These are phyloP conservation scores for Caenorhabditis japonica DNA, from an alignment of 2,888 invertebrate genomes.

Conservation along the genomic window DNA sequence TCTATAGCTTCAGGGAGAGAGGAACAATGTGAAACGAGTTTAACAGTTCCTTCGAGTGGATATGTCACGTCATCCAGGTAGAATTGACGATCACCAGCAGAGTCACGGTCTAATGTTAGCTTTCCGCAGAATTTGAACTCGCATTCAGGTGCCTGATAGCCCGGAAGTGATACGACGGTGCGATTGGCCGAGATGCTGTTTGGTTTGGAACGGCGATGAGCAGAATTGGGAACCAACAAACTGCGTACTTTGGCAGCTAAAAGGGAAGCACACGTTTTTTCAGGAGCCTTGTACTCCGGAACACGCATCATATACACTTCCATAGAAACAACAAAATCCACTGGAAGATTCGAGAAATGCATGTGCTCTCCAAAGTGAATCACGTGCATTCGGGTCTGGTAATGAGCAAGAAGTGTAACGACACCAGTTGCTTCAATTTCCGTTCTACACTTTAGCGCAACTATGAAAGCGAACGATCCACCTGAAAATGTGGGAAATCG, in stretches of 20 bases:
- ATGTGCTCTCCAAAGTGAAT: constrained; percentile 60
- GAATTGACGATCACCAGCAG: constrained; percentile 52
- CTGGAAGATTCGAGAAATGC: constrained; percentile 59
- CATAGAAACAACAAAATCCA: constrained; percentile 52
- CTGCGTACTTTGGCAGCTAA: constrained; percentile 55
- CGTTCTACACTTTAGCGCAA: constrained; percentile 61
- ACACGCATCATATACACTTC: constrained; percentile 59
- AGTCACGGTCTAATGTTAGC: constrained; percentile 49
- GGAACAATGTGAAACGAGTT: constrained; percentile 57
- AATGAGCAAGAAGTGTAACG: constrained; percentile 59
- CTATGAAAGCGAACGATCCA: constrained; percentile 62
- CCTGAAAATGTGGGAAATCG: constrained; percentile 26
- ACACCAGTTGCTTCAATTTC: constrained; percentile 66
- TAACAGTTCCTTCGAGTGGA: constrained; percentile 69
- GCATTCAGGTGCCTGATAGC: constrained; percentile 45
- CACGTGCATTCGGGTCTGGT: constrained; percentile 50
- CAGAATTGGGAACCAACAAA: constrained; percentile 43
- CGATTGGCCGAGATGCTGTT: constrained; percentile 21
- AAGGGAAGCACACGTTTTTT: constrained; percentile 54
- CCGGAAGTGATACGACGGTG: constrained; percentile 35
- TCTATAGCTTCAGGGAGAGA: constrained; percentile 63
- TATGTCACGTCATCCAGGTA: constrained; percentile 66
- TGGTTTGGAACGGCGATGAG: constrained; percentile 32
- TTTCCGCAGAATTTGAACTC: constrained; percentile 57
- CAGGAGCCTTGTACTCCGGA: constrained; percentile 44